A percentile compares a stretch with the other conserved stretches of the same genome.
Evolutionary conservation across 2,888 invertebrate genomes (phyloP).

Genomic region (Drosophila nr. perissopoda): DNA sequence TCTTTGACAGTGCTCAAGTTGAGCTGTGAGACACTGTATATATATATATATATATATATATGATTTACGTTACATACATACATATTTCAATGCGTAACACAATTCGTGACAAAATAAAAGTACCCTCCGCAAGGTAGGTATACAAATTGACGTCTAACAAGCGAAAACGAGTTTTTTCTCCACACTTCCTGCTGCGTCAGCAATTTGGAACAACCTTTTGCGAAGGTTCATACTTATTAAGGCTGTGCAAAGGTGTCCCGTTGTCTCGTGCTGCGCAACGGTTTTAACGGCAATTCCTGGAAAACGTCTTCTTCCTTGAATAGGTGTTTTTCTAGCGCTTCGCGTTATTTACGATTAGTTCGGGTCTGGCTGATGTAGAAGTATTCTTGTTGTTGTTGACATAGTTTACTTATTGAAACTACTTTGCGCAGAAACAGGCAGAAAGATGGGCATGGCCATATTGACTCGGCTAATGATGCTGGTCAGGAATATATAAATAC

Average conservation of each 20-base stretch:
- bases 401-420: conserved; percentile 4
- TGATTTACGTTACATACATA: not conserved
- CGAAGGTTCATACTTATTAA: conserved; percentile 34
- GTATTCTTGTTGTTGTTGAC: not conserved
- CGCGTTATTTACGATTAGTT: conserved; percentile 5
- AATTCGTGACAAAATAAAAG: not conserved
- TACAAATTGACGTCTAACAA: conserved; percentile 11
- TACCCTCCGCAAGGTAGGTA: not conserved
- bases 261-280: conserved; percentile 68
- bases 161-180: conserved; percentile 25
- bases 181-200: conserved; percentile 59
- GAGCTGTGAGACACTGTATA: too few relatives aligned
- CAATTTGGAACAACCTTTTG: conserved; percentile 44
- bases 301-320: conserved; percentile 38
- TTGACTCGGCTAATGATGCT: not conserved
- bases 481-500: not conserved
- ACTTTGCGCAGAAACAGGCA: not conserved
- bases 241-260: conserved; percentile 47
- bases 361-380: not conserved
- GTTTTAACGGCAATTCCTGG: conserved; percentile 45
- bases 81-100: not conserved
- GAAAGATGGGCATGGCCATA: not conserved
- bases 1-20: too few relatives aligned
- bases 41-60: not conserved
- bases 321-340: conserved; percentile 7